Evolutionary conservation across 1,140 invertebrate genomes (phyloP), one percentile per base, ranked within the genome.

Genomic region (Atta colombica): DNA sequence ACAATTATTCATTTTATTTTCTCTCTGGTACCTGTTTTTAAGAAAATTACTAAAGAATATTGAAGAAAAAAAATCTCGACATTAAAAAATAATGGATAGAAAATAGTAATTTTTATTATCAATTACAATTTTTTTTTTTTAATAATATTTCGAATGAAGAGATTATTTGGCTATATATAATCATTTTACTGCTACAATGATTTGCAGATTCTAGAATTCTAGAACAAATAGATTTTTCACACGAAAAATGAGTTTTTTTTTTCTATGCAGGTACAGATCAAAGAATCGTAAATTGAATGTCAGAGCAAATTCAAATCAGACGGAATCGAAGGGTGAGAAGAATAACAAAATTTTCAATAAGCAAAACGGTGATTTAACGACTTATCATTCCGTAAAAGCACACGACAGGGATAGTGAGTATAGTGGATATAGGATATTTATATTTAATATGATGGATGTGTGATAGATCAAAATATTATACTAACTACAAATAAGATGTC

Each of bases 221-320:
- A n/a, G n/a, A n/a, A 1, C 53, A 31, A 60, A 75, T 60, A 39
- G 16, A 51, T 7, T 28, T 63, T 66, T 28, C 35, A 39, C 6
- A 39, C 1, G 35, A 39, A 39, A 39, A 39, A 39, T 39, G 7
- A 39, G 8, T 60, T 18, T n/a, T 87, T 63, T 63, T 92, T 91
- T 65, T 80, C 87, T 10, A 2, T 45, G 68, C 80, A 96, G 96
- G 87, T 96, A 96, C 88, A 94, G 96, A 80, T 96, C 96, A 4
- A 96, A 96, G 92, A 96, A 96, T 92, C 92, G 96, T 53, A 97
- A 97, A 89, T 92, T 95, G 55, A 95, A 92, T 68, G 93, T 95
- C 39, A 93, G 94, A 77, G 88, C 93, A 16, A 93, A 85, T 87
- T 85, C 89, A 63, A 92, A 82, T 69, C 77, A 81, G 5, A 61